Percentiles rank a stretch among this genome's conserved stretches.
Conservation (phyloP, 2,797 vertebrate genomes). For the Platyrinchus mystaceus region DNA sequence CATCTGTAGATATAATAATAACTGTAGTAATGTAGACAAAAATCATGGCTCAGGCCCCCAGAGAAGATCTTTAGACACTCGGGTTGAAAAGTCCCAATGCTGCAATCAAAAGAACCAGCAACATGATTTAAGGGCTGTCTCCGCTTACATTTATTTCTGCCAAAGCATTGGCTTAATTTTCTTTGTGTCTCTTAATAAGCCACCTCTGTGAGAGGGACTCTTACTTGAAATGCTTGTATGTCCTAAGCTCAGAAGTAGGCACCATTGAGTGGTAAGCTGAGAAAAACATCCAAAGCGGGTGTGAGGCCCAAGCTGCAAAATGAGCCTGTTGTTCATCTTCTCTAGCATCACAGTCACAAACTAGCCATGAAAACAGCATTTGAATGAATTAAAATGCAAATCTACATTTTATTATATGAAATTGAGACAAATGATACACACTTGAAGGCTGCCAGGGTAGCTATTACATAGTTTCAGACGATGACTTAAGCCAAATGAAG, state of each 20-base stretch:
- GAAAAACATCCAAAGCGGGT: not conserved
- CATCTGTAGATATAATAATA: conserved; percentile 42
- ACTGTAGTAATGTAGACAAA: conserved; percentile 18
- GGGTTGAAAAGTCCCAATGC: not conserved
- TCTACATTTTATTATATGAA: conserved; percentile 39
- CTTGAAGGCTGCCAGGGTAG: conserved; percentile 22
- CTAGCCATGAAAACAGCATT: conserved; percentile 7
- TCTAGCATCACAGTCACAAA: not conserved
- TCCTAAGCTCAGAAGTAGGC: not conserved
- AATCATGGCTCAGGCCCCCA: not conserved
- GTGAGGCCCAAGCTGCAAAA: not conserved
- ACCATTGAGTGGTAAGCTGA: not conserved
- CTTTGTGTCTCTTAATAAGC: conserved; percentile 47
- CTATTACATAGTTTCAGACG: conserved; percentile 19
- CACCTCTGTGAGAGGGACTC: conserved; percentile 13
- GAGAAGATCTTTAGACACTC: conserved; percentile 37
- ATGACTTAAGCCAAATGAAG: not conserved
- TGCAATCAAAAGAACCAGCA: conserved; percentile 31
- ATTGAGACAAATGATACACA: conserved; percentile 30
- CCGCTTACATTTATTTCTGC: conserved; percentile 14
- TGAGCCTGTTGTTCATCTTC: not conserved
- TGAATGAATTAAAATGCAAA: conserved; percentile 50
- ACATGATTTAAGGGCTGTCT: conserved; percentile 23
- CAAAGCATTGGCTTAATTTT: conserved; percentile 43
- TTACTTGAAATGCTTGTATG: not conserved